Evolutionary conservation across 2,797 vertebrate species (phyloP).

Genomic region (Spinus pinus): DNA sequence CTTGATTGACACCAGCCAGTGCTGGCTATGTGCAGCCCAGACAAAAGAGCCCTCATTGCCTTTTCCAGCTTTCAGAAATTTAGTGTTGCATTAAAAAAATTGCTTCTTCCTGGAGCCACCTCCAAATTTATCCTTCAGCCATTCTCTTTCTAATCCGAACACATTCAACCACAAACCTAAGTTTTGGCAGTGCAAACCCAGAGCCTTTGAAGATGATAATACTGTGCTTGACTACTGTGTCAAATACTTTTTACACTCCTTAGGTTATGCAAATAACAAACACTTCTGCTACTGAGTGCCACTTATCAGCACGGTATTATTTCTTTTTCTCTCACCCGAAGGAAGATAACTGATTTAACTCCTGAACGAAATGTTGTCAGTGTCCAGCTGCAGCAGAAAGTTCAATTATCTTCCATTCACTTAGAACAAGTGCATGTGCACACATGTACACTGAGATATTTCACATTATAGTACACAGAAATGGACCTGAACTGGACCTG

Average conservation of each 20-base stretch:
- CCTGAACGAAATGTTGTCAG: not conserved
- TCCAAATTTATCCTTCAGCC: not conserved
- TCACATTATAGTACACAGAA: not conserved
- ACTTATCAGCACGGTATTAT: not conserved
- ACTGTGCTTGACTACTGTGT: not conserved
- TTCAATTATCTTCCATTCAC: not conserved
- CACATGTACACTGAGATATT: not conserved
- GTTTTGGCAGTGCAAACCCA: not conserved
- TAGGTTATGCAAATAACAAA: not conserved
- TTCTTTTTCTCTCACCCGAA: not conserved
- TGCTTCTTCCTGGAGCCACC: not conserved
- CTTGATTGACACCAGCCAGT: not conserved
- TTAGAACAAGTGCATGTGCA: not conserved
- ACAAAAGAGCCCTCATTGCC: not conserved
- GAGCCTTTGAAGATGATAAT: not conserved
- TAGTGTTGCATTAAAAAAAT: not conserved
- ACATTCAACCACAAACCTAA: not conserved
- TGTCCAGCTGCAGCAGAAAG: not conserved
- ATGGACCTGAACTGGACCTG: not conserved
- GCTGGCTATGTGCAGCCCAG: fast-evolving
- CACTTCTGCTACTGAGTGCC: not conserved
- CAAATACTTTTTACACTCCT: not conserved
- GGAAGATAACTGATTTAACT: not conserved
- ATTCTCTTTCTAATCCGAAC: not conserved
- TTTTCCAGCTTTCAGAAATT: not conserved